phyloP scores from a whole-genome alignment of 2,113 vertebrate genomes.

The Lagopus muta region DNA sequence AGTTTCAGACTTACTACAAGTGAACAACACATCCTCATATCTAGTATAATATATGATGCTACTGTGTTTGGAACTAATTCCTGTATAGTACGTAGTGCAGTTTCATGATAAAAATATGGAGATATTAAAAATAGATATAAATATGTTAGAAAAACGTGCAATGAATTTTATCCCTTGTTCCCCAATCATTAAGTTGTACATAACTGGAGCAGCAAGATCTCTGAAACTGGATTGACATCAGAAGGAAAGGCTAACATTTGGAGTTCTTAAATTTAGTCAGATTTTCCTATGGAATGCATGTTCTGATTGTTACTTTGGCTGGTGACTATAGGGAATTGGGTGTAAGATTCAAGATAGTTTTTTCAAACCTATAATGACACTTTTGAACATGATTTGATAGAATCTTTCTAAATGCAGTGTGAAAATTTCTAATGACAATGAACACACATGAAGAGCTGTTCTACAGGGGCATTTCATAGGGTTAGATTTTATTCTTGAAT shows the following conservation, averaged over 20 bases:
- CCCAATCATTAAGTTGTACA: not conserved
- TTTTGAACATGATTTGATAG: not conserved
- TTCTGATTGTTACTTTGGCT: not conserved
- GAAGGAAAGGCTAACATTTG: not conserved
- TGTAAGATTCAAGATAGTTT: not conserved
- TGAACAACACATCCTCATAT: not conserved
- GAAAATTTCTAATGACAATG: not conserved
- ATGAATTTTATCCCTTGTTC: not conserved
- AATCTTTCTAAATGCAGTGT: not conserved
- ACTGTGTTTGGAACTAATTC: not conserved
- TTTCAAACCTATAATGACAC: not conserved
- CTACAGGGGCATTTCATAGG: not conserved
- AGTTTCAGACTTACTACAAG: not conserved
- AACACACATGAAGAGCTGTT: not conserved
- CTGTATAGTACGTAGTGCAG: not conserved
- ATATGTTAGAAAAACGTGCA: not conserved
- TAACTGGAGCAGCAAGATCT: not conserved
- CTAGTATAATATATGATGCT: not conserved
- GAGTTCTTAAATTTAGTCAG: not conserved
- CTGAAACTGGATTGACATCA: not conserved
- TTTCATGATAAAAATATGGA: not conserved
- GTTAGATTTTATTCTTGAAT: not conserved
- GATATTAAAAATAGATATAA: not conserved
- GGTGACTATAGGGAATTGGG: not conserved
- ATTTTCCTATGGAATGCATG: not conserved